Base-by-base conservation (phyloP, 2,113 vertebrate species). In the Chrysochloris asiatica region DNA sequence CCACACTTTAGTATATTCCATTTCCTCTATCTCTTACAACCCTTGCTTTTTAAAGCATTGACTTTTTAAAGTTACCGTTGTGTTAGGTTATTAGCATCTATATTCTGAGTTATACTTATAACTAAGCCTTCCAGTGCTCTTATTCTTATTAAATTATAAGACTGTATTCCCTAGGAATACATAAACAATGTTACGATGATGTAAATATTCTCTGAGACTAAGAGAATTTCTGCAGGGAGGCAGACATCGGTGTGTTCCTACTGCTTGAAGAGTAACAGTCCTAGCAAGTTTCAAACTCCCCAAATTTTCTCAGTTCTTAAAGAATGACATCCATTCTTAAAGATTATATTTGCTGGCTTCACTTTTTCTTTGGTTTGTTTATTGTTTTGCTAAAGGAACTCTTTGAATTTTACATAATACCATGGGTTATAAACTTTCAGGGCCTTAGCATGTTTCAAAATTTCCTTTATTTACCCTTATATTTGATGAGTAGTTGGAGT, bases 41-140 rank as follows among this genome's bases (percentile, higher is more conserved):
- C n/a, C n/a, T n/a, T n/a, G n/a, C n/a, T n/a, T n/a, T n/a, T n/a
- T n/a, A n/a, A n/a, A n/a, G n/a, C n/a, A n/a, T n/a, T n/a, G n/a
- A n/a, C n/a, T n/a, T 94, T 89, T 72, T 65, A 79, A 19, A 54
- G 84, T 86, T 86, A 33, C 65, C 77, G 63, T 73, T 71, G 10
- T 69, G n/a, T 52, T 71, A 47, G 21, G 10, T 67, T 83, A 72
- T 6, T 72, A 52, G 54, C n/a, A 76, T 78, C n/a, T 77, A 16
- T 45, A 54, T 79, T 69, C 33, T 84, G 8, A 4, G n/a, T 43
- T 79, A 8, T 77, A 41, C 71, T 89, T 56, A 61, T 30, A 82
- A 75, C 47, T 83, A 67, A n/a, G 45, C 9, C 28, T 67, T 75
- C 38, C 19, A 19, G 56, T 21, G 72, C 63, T 83, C 61, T 75